Percentiles rank a stretch among this genome's conserved stretches.
Conservation (phyloP, 92 coral and sea anemone species). For the Paragorgia papillata region DNA sequence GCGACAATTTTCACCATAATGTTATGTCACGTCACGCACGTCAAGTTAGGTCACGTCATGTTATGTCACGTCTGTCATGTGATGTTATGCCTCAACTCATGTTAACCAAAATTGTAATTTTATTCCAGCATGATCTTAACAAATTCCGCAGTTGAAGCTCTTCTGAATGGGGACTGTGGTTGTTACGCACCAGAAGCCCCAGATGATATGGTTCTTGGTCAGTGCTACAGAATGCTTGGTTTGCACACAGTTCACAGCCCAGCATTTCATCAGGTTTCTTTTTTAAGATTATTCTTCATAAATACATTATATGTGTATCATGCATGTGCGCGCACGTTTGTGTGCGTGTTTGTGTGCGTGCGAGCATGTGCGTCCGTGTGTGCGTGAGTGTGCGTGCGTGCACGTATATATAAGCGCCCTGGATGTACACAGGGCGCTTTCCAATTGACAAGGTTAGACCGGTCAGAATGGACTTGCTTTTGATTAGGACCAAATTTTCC, state of each 20-base stretch:
- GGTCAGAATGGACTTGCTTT: no score
- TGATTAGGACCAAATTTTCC: no score
- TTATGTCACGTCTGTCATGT: no score
- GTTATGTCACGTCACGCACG: no score
- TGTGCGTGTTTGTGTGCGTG: background rate
- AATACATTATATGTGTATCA: no score
- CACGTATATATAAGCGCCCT: background rate
- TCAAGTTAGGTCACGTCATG: no score
- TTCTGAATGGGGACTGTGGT: slow-evolving; percentile 70
- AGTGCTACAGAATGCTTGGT: slow-evolving; percentile 81
- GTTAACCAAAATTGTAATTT: background rate
- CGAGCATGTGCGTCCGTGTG: background rate
- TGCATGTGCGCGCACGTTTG: background rate
- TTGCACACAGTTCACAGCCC: slow-evolving; percentile 82
- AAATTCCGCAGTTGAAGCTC: slow-evolving; percentile 76
- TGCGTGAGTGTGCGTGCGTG: background rate
- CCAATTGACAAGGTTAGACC: no score
- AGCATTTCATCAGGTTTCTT: slow-evolving; percentile 89
- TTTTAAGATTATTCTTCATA: background rate
- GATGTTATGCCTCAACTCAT: no score
- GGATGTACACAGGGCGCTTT: no score
- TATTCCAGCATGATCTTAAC: slow-evolving; percentile 83
- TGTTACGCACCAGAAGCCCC: slow-evolving; percentile 89
- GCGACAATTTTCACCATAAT: no score
- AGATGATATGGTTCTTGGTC: slow-evolving; percentile 97